Evolutionary conservation across 2,888 invertebrate genomes (phyloP), one percentile per base, ranked within the genome.

Genomic region (Nomada fabriciana): DNA sequence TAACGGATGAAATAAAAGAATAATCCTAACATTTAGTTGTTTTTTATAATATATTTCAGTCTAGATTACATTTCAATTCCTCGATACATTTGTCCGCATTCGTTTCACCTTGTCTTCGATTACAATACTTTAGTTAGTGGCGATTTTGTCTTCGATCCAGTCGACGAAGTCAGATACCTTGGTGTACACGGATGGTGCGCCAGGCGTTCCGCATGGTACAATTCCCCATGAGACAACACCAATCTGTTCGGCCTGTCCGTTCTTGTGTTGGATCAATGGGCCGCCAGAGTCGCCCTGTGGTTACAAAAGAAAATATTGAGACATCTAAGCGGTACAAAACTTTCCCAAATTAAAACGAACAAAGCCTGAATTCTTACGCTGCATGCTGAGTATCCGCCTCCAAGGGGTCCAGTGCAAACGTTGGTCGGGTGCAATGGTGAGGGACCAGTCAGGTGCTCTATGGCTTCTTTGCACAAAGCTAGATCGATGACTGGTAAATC

Each of bases 331-430:
- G 9, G 2, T 4, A 4, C 15, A 23, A 13, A 20, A 7, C 5
- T 4, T 7, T 13, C n/a, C 42, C 4, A 20, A 13, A 15, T 7
- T 23, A 10, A 50, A 55, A 23, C 7, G 53, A 61, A 36, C 36
- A 7, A 42, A 23, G 18, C 2, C 23, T 2, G 36, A 42, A 18
- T 29, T 52, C 86, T 84, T 71, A 94, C 93, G 80, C 87, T 91
- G 89, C 95, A 95, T 4, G 95, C 95, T 0, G 94, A 94, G 29
- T 90, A 88, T 18, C 94, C 93, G 61, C 93, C 93, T n/a, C 91
- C 86, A 29, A 92, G 85, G 0, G 95, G 94, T 47, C 94, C 94
- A 10, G 94, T 94, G 90, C 95, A 95, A n/a, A 95, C 82, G 83
- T 95, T 95, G 18, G 91, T 92, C 10, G 82, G 36, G 1, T 87